phyloP scores from a whole-genome alignment of 2,797 vertebrate species.

The Coilia nasus region DNA sequence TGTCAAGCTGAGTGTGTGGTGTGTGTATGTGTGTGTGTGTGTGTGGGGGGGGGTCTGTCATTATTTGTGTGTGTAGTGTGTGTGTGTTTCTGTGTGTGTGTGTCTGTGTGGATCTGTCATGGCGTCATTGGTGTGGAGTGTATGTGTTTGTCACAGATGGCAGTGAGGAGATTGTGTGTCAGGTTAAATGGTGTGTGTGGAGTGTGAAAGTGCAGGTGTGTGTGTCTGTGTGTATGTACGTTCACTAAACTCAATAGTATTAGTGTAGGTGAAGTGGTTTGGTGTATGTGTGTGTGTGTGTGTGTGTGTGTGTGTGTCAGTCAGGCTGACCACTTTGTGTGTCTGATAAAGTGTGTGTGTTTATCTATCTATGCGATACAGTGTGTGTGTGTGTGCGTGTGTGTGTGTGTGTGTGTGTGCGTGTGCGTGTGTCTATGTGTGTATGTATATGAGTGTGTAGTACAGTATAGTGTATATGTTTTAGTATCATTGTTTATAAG shows the following conservation, averaged over 20 bases:
- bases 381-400: neutral
- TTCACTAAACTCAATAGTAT: neutral
- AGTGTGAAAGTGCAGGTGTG: neutral
- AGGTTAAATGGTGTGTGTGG: neutral
- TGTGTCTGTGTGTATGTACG: neutral
- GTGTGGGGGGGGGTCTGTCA: neutral
- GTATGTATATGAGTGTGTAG: neutral
- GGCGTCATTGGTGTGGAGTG: neutral
- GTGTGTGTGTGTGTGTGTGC: neutral
- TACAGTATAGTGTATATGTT: no score
- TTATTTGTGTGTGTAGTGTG: neutral
- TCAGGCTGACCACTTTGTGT: neutral
- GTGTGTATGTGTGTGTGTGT: neutral
- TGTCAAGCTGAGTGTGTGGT: neutral
- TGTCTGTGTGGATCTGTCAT: neutral
- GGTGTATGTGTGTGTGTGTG: neutral
- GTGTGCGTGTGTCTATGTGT: neutral
- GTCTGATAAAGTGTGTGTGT: neutral
- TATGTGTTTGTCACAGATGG: no score
- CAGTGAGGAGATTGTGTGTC: neutral
- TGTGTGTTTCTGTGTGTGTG: conserved; percentile 12
- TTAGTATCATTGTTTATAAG: no score
- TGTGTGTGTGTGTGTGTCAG: neutral
- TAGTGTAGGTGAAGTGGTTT: neutral
- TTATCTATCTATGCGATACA: neutral